A percentile compares a stretch with the other conserved stretches of the same genome.
Evolutionary conservation across 1,140 invertebrate species (phyloP).

Genomic region (Phthorimaea operculella): DNA sequence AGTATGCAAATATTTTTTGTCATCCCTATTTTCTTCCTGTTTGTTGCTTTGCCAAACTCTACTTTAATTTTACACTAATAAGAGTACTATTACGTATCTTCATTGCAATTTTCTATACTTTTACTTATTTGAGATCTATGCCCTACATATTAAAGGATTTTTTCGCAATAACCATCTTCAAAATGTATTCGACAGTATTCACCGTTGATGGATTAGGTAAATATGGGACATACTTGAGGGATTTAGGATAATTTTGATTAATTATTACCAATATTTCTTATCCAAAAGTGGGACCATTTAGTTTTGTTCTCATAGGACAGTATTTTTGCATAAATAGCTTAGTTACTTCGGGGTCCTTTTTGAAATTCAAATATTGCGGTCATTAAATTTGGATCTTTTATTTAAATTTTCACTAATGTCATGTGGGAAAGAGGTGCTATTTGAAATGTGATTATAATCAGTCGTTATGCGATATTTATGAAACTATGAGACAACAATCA

Average conservation of each 20-base stretch:
- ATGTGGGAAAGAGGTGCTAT: no score
- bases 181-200: not conserved
- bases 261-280: slow-evolving; percentile 44
- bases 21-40: slow-evolving; percentile 24
- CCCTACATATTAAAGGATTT: not conserved
- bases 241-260: slow-evolving; percentile 41
- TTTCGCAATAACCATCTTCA: not conserved
- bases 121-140: no score
- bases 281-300: slow-evolving; percentile 26
- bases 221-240: slow-evolving; percentile 18
- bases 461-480: no score
- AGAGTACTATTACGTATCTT: no score
- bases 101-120: no score
- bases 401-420: slow-evolving; percentile 5
- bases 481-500: no score
- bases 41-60: no score
- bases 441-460: no score
- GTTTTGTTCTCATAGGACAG: slow-evolving; percentile 28
- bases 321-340: slow-evolving; percentile 32
- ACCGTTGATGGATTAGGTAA: slow-evolving; percentile 46
- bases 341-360: slow-evolving; percentile 11
- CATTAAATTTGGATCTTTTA: slow-evolving; percentile 16
- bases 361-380: slow-evolving; percentile 7
- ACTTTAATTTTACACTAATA: no score
- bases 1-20: slow-evolving; percentile 44